Base-by-base conservation (phyloP, 2,888 invertebrate species). In the Bombylius major region DNA sequence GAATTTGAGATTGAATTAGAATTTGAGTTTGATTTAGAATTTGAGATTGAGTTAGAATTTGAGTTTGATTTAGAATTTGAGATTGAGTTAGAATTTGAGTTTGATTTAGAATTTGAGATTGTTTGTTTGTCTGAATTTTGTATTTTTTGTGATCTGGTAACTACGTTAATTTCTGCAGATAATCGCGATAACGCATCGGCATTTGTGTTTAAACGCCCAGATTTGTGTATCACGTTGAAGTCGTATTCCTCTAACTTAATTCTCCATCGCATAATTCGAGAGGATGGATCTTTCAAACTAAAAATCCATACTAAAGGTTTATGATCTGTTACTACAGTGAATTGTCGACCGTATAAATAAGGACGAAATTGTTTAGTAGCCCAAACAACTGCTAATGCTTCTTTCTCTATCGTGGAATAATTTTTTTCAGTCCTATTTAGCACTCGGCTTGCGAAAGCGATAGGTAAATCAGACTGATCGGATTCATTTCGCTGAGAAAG, bases 261-360 rank as follows among this genome's bases (percentile, higher is more conserved):
- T 46, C 63, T 50, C 65, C 65, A 67, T 33, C 65, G 54, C 12
- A 64, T 56, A 6, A 70, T 51, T 48, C 64, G 57, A 0, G 63
- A 60, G 32, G 57, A 61, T 5, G 62, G 60, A 45, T 66, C 65
- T 50, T 63, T 65, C 0, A 61, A 14, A 32, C 59, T 61, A 44
- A 59, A 56, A n/a, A 63, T 51, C 63, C 63, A 64, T 39, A 58
- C 51, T 2, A 68, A 56, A 2, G 65, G 64, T 54, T 63, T 62
- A 54, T 68, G 66, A 51, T 68, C 67, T 1, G 64, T 67, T 7
- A 64, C 56, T 4, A 67, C 58, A 44, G 54, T 61, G 53, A 66
- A 66, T 34, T 58, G 59, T 50, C 57, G 53, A 2, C 65, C 65
- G 51, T 62, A 64, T 12, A 67, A 13, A 54, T 67, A 67, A 2